These are phyloP conservation scores for Melanostoma mellinum DNA, from an alignment of 2,888 invertebrate genomes.

Conservation along the genomic window DNA sequence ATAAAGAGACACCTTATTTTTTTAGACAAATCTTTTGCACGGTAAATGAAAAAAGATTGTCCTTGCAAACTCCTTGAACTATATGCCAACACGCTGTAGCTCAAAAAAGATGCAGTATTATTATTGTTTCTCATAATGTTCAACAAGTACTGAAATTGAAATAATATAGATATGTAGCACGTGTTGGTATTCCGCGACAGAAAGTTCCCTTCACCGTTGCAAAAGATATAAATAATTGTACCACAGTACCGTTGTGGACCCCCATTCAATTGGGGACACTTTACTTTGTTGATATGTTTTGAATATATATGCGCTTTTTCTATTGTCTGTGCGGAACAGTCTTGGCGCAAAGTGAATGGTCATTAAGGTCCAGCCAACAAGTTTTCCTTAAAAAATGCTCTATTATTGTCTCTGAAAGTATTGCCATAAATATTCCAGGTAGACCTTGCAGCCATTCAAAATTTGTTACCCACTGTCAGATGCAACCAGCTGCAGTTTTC, in stretches of 20 bases:
- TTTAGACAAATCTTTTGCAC: too few relatives aligned
- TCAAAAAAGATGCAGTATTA: too few relatives aligned
- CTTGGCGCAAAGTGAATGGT: slow-evolving; percentile 46
- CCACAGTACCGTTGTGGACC: slow-evolving; percentile 9
- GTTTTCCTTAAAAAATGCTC: slow-evolving; percentile 32
- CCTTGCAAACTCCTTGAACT: too few relatives aligned
- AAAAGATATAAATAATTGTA: slow-evolving; percentile 42
- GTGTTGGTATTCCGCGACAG: slow-evolving; percentile 35
- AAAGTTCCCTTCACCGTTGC: slow-evolving; percentile 55
- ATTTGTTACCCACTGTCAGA: slow-evolving; percentile 40
- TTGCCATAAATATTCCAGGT: slow-evolving; percentile 23
- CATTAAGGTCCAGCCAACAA: slow-evolving; percentile 39
- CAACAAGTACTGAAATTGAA: too few relatives aligned
- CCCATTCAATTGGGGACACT: slow-evolving; percentile 7
- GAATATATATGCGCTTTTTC: slow-evolving; percentile 22
- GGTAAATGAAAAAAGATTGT: too few relatives aligned
- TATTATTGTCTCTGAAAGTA: slow-evolving; percentile 38
- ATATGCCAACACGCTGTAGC: too few relatives aligned
- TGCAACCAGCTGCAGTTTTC: slow-evolving; percentile 18
- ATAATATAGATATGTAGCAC: slow-evolving; percentile 7
- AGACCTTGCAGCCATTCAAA: slow-evolving; percentile 37
- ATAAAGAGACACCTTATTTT: too few relatives aligned
- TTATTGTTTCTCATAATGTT: too few relatives aligned
- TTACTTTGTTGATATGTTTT: slow-evolving; percentile 11
- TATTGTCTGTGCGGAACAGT: slow-evolving; percentile 18